Evolutionary conservation across 2,113 vertebrate genomes (phyloP), one percentile per base, ranked within the genome.

Genomic region (Crotalus helleri): DNA sequence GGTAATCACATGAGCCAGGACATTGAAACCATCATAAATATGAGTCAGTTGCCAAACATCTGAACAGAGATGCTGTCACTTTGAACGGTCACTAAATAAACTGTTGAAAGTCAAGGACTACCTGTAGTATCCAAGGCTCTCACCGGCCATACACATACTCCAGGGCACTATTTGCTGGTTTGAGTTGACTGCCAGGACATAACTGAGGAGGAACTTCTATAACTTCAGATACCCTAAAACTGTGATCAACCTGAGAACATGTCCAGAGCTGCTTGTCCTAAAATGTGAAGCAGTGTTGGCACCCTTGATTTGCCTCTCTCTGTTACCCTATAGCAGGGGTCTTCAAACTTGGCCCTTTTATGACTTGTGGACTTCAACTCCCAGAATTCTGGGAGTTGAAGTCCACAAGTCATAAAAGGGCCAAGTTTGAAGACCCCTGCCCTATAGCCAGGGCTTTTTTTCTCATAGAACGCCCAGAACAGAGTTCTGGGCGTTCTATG

Each of bases 21-120:
- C 0, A 0, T 2, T 69, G 12, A 12, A 69, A 69, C 11, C 1
- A 0, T n/a, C 61, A n/a, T 69, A 13, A 13, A n/a, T 15, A 69
- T 5, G 0, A n/a, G 12, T 29, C 29, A 69, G 1, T n/a, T 69
- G 61, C 29, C 12, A n/a, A 69, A 29, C 12, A 12, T n/a, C 11
- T n/a, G 61, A 69, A 69, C 0, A 11, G 4, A 5, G 61, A n/a
- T n/a, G 10, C 26, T 64, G 59, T 11, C 4, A 29, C 26, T 64
- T 29, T 64, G 61, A 29, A 64, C 0, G 61, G 26, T 29, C 26
- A 64, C 61, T 64, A 64, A 29, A 64, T 64, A 26, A 64, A 64
- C 10, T 1, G 26, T 61, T 61, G 59, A 29, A 61, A 61, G 26
- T 4, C 3, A 10, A 29, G 59, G 59, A 11, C 59, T 61, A 64